Evolutionary conservation across 2,888 invertebrate genomes (phyloP).

Genomic region (Poecilobothrus nobilitatus): DNA sequence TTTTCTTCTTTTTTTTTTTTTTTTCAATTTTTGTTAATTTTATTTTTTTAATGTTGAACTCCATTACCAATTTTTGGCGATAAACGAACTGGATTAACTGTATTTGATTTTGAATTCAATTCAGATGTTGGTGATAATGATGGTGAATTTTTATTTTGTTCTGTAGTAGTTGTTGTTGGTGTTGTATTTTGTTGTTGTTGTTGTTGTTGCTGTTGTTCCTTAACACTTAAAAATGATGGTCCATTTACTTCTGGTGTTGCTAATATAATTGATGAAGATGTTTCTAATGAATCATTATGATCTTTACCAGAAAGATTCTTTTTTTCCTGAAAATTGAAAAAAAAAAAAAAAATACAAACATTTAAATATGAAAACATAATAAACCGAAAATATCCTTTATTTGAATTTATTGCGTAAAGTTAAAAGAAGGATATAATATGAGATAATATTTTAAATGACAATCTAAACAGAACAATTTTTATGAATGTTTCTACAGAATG

Average conservation of each 20-base stretch:
- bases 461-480: no score
- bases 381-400: no score
- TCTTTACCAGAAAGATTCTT: not conserved
- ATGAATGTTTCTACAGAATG: no score
- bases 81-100: constrained; percentile 16
- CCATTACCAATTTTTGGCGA: constrained; percentile 20
- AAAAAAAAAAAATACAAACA: no score
- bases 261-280: not conserved
- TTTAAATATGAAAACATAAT: no score
- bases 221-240: not conserved
- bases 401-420: no score
- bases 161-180: no score
- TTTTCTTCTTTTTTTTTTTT: no score
- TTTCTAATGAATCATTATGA: not conserved
- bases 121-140: not conserved
- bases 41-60: not conserved
- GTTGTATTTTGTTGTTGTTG: not conserved
- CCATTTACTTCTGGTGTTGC: not conserved
- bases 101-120: constrained; percentile 14
- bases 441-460: no score
- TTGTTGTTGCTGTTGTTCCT: not conserved
- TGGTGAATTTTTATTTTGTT: not conserved
- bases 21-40: not conserved
- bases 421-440: no score
- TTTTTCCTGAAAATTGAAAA: no score